Conservation (phyloP, 2,797 vertebrate species). For the Sebastes reedi region DNA sequence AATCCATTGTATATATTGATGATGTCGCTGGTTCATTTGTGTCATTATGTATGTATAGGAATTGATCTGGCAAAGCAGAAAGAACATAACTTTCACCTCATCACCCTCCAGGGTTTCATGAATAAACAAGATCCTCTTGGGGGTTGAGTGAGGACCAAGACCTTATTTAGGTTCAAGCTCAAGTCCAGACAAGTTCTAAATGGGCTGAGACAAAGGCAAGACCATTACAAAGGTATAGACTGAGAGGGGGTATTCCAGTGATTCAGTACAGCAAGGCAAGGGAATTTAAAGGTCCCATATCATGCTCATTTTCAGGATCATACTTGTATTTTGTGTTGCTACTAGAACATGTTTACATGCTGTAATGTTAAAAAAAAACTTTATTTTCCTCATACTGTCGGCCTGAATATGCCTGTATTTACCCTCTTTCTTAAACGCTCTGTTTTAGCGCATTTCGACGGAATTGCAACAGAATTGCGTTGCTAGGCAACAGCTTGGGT, state of each 20-base stretch:
- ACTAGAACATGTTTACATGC: too few species aligned
- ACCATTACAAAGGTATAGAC: neutral
- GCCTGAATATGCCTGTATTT: too few species aligned
- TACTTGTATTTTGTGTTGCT: too few species aligned
- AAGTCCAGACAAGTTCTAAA: neutral
- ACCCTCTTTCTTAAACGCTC: too few species aligned
- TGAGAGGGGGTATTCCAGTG: neutral
- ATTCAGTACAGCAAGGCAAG: neutral
- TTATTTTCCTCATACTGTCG: too few species aligned
- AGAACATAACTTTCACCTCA: neutral
- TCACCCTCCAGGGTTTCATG: neutral
- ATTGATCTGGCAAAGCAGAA: neutral
- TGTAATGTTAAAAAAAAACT: too few species aligned
- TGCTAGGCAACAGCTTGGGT: too few species aligned
- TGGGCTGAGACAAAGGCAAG: neutral
- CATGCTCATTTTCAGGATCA: too few species aligned
- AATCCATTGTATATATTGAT: neutral
- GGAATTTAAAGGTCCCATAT: neutral
- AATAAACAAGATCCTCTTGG: neutral
- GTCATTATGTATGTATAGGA: neutral
- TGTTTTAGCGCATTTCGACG: too few species aligned
- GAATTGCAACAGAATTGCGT: too few species aligned
- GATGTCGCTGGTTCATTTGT: neutral
- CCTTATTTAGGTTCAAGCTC: neutral
- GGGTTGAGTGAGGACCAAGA: neutral